Base-by-base conservation (phyloP, 1,140 invertebrate species). In the Nasonia giraulti region DNA sequence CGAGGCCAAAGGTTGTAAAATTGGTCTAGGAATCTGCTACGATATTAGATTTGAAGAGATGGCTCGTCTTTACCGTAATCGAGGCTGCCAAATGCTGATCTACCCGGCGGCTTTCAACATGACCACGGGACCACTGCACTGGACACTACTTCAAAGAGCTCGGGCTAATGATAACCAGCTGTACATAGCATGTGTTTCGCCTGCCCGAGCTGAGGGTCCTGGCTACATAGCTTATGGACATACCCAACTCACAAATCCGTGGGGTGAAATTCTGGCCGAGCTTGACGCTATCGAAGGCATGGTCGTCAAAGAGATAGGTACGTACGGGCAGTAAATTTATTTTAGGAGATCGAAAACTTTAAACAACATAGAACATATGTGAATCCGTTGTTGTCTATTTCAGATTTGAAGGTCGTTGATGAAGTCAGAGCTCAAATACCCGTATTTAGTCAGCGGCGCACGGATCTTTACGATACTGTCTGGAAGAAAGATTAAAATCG, bases 41-140 rank as follows among this genome's bases (percentile, higher is more conserved):
- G 98, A 99, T 92, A 95, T 99, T 23, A 93, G 98, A 68, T 99
- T 99, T 92, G 95, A 97, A 85, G 97, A 98, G 93, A 94, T 99
- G 94, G 97, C 97, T 1, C 94, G 96, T 80, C 87, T 98, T 0
- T 98, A 98, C 93, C 93, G 96, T 27, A 95, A 96, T 75, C 91
- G 94, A 91, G 96, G 97, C 3, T 98, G 97, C 89, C 95, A 97
- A 80, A 92, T 98, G 88, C 91, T 98, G 20, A 93, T 99, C 12
- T 99, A 98, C 92, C 98, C 98, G n/a, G 97, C 96, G 73, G 98
- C 98, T 17, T 99, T 99, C 90, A 99, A 98, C 92, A 97, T 98
- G 96, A 98, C 97, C 14, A 99, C 98, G 1, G 98, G 98, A 0
- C 98, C 98, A 1, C 92, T 96, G 14, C 98, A 99, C 91, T 99